These are phyloP conservation scores for Adineta ricciae DNA, from an alignment of 2,888 invertebrate species.

Conservation along the genomic window DNA sequence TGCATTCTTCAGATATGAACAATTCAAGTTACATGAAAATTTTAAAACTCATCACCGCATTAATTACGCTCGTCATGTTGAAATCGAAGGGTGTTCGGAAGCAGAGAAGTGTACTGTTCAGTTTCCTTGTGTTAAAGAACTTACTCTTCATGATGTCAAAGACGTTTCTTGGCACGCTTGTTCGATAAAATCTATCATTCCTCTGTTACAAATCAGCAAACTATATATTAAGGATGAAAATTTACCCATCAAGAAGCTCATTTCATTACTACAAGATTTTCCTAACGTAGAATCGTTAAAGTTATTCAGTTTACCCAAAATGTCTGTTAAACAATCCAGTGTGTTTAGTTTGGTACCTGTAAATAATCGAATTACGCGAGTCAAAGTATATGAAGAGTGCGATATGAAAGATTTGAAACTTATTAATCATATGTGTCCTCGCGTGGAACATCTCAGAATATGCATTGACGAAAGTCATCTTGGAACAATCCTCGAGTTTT, in stretches of 20 bases:
- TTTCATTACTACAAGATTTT: not conserved
- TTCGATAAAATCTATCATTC: not conserved
- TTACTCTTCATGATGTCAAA: not conserved
- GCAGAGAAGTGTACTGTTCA: not conserved
- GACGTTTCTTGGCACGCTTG: not conserved
- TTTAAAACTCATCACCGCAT: not conserved
- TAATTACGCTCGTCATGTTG: not conserved
- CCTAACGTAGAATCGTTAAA: not conserved
- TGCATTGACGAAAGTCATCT: not conserved
- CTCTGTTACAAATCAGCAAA: not conserved
- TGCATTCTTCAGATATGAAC: not conserved
- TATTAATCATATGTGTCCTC: not conserved
- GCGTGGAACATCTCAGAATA: not conserved
- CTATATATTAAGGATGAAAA: not conserved
- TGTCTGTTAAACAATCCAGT: not conserved
- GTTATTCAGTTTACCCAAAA: not conserved
- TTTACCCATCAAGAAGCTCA: not conserved
- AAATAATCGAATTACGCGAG: not conserved
- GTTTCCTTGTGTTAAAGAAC: not conserved
- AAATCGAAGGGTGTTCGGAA: not conserved
- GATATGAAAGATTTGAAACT: not conserved
- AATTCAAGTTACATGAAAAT: not conserved
- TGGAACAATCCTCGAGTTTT: not conserved
- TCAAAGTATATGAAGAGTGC: not conserved
- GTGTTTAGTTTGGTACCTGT: not conserved